Percentiles rank a stretch among this genome's conserved stretches.
phyloP scores from a whole-genome alignment of 2,113 vertebrate species.

The Trematocara nigrifrons region DNA sequence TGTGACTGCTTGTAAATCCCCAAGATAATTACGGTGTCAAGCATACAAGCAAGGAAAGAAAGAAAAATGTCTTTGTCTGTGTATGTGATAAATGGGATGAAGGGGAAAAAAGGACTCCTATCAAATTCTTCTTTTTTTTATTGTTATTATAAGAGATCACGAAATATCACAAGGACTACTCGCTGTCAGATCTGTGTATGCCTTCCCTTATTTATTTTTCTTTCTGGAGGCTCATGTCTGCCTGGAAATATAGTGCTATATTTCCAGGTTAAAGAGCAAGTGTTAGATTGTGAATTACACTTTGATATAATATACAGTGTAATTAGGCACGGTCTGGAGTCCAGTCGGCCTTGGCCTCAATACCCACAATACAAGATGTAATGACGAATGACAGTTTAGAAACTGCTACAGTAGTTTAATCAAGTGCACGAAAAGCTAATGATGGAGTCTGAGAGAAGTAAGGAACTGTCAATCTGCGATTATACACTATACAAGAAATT shows the following conservation, averaged over 20 bases:
- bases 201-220: background rate
- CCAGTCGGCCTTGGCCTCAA: background rate
- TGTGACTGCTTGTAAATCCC: constrained; percentile 16
- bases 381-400: background rate
- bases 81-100: background rate
- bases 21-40: background rate
- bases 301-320: background rate
- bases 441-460: background rate
- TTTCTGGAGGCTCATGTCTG: background rate
- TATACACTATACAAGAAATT: background rate
- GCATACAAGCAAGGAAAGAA: background rate
- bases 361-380: background rate
- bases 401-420: background rate
- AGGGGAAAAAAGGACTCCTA: background rate
- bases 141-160: background rate
- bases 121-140: background rate
- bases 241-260: background rate
- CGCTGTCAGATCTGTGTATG: background rate
- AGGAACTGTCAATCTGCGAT: background rate
- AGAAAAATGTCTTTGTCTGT: background rate
- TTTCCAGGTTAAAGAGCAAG: background rate
- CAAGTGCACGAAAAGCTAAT: background rate
- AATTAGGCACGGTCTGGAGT: background rate
- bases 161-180: background rate
- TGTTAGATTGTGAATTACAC: background rate